A percentile compares a stretch with the other conserved stretches of the same genome.
These are phyloP conservation scores for Actenoides hombroni DNA, from an alignment of 2,113 vertebrate species.

Conservation along the genomic window DNA sequence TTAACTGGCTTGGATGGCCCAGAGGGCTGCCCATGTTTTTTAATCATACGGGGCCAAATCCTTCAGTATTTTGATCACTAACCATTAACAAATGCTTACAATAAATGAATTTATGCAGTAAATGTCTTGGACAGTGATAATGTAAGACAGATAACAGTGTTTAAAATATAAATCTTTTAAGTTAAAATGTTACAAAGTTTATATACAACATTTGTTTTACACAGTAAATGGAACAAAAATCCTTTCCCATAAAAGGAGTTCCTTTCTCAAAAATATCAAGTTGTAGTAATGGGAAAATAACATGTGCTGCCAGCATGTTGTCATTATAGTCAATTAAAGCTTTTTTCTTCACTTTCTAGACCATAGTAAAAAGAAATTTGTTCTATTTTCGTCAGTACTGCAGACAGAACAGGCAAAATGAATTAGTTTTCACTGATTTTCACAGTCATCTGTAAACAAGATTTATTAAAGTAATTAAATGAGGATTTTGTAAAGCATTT, in stretches of 20 bases:
- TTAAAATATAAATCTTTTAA: background rate
- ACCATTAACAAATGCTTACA: background rate
- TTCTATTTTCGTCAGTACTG: conserved; percentile 68
- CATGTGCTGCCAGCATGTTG: conserved; percentile 37
- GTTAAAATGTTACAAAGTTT: background rate
- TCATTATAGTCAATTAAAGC: conserved; percentile 57
- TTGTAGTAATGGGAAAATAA: conserved; percentile 43
- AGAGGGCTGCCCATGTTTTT: background rate
- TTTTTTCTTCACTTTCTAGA: conserved; percentile 32
- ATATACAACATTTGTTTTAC: background rate
- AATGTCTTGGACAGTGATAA: background rate
- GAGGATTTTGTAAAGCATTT: conserved; percentile 68
- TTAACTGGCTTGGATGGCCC: background rate
- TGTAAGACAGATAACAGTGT: background rate
- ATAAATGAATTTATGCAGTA: background rate
- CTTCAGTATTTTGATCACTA: background rate
- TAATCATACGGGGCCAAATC: background rate
- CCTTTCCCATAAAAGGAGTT: background rate
- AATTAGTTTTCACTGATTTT: conserved; percentile 72
- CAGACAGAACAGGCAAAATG: conserved; percentile 62
- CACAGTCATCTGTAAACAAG: conserved; percentile 76
- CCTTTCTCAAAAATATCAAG: conserved; percentile 12
- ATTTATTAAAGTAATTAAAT: conserved; percentile 79
- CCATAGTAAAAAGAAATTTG: conserved; percentile 47
- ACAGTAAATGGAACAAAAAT: background rate